A percentile compares a stretch with the other conserved stretches of the same genome.
Conservation (phyloP, 2,113 vertebrate genomes). For the Tenrec ecaudatus region DNA sequence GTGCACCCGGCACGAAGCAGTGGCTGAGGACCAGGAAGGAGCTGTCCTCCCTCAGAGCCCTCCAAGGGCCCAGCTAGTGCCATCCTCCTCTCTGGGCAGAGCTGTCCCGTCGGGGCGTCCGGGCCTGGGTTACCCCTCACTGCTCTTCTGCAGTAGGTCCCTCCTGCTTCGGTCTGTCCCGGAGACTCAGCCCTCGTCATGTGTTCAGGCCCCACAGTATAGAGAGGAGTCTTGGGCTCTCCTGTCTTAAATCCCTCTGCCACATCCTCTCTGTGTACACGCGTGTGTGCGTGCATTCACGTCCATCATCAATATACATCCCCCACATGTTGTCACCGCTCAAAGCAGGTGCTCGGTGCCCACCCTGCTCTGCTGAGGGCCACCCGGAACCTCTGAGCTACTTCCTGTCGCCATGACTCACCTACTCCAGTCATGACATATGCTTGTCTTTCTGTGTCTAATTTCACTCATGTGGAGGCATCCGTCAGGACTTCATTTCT, state of each 20-base stretch:
- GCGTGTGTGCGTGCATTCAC: background rate
- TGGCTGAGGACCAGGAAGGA: background rate
- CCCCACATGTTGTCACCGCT: background rate
- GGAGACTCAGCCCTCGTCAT: too few species aligned
- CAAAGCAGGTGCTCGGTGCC: background rate
- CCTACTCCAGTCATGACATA: background rate
- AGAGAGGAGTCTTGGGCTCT: background rate
- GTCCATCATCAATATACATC: background rate
- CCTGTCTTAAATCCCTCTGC: background rate
- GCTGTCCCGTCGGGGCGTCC: background rate
- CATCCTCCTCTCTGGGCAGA: background rate
- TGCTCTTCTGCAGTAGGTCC: rapidly evolving
- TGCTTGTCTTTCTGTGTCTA: background rate
- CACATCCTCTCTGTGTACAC: background rate
- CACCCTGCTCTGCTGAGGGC: background rate
- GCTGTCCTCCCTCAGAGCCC: background rate
- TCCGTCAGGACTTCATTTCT: background rate
- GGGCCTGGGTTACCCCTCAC: background rate
- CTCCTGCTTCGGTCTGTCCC: too few species aligned
- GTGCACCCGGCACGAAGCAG: background rate
- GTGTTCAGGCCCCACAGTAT: background rate
- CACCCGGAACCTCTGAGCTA: background rate
- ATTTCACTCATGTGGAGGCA: background rate
- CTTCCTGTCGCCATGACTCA: background rate
- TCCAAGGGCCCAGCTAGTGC: background rate